phyloP scores from a whole-genome alignment of 2,888 invertebrate genomes.

The Drosophila mulleri region DNA sequence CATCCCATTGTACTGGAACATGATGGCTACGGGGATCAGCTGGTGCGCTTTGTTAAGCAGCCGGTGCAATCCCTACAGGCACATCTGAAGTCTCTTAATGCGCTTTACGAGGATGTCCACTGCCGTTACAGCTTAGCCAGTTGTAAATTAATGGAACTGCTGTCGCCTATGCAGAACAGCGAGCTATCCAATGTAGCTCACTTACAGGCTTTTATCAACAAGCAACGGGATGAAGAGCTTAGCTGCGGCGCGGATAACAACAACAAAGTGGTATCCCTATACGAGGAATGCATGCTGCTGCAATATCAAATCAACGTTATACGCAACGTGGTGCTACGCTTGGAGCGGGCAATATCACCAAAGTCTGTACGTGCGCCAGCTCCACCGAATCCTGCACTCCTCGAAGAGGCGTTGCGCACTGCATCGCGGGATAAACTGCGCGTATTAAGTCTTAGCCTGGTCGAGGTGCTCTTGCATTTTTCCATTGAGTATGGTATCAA shows the following conservation, averaged over 20 bases:
- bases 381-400: slow-evolving; percentile 49
- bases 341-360: slow-evolving; percentile 88
- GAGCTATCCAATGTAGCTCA: slow-evolving; percentile 93
- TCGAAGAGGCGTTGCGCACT: slow-evolving; percentile 86
- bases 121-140: slow-evolving; percentile 93
- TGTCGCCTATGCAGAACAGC: slow-evolving; percentile 91
- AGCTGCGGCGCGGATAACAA: slow-evolving; percentile 84
- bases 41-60: slow-evolving; percentile 80
- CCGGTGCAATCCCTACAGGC: slow-evolving; percentile 83
- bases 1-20: slow-evolving; percentile 92
- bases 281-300: slow-evolving; percentile 89
- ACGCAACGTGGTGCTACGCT: slow-evolving; percentile 89
- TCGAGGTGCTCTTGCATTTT: slow-evolving; percentile 92
- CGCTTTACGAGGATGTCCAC: slow-evolving; percentile 91
- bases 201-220: slow-evolving; percentile 92
- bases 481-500: slow-evolving; percentile 87
- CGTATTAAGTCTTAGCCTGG: slow-evolving; percentile 91
- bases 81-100: slow-evolving; percentile 88
- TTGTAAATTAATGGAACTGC: slow-evolving; percentile 91
- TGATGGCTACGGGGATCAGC: slow-evolving; percentile 85
- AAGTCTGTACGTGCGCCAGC: slow-evolving; percentile 75
- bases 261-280: slow-evolving; percentile 86
- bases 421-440: slow-evolving; percentile 94
- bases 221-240: slow-evolving; percentile 87
- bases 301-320: slow-evolving; percentile 96